phyloP scores from a whole-genome alignment of 2,113 vertebrate species.

The Cercocebus atys region DNA sequence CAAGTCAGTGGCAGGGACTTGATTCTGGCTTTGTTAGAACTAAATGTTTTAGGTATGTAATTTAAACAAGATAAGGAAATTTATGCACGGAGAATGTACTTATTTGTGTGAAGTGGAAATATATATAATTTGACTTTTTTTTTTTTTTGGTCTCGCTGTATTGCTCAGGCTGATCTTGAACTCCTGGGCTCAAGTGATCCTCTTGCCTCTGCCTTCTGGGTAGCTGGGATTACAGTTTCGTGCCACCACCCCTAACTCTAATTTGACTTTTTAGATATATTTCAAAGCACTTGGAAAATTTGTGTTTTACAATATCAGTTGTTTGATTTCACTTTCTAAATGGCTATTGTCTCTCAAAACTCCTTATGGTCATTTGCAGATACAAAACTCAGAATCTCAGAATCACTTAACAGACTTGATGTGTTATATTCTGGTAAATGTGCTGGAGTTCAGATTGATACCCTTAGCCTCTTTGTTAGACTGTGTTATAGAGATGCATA shows the following conservation, averaged over 20 bases:
- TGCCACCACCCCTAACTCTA: too few relatives aligned
- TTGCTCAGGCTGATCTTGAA: too few relatives aligned
- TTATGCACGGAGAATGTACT: neutral
- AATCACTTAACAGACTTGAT: neutral
- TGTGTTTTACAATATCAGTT: neutral
- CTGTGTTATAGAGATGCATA: neutral
- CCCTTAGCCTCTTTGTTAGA: neutral
- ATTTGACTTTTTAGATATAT: neutral
- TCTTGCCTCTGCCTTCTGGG: too few relatives aligned
- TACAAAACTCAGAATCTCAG: neutral
- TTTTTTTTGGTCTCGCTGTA: too few relatives aligned
- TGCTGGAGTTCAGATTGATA: neutral
- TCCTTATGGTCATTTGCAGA: neutral
- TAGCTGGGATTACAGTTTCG: too few relatives aligned
- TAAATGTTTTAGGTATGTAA: neutral
- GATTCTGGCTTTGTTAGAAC: constrained; percentile 7
- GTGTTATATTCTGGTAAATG: neutral
- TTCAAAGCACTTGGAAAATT: neutral
- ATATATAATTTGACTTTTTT: neutral
- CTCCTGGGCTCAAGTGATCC: too few relatives aligned
- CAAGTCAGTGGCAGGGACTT: neutral
- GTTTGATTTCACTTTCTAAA: constrained; percentile 8
- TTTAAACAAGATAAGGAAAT: neutral
- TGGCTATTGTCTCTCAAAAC: neutral
- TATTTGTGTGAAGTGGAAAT: constrained; percentile 7